Conservation (phyloP, 1,140 invertebrate genomes). For the Cyclargus thomasi region DNA sequence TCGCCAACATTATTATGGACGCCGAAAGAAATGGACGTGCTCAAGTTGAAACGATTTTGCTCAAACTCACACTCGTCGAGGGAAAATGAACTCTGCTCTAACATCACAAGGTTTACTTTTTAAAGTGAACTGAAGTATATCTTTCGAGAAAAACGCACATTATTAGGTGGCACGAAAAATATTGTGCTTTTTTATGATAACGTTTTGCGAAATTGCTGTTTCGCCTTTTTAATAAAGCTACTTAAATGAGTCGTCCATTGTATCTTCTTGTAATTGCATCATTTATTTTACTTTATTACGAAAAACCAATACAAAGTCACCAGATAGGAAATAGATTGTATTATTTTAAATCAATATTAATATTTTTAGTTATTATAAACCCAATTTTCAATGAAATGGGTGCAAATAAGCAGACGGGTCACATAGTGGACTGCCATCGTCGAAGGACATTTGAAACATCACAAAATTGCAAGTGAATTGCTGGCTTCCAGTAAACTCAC, state of each 20-base stretch:
- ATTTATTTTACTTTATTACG: neutral
- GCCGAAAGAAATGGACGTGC: slow-evolving; percentile 68
- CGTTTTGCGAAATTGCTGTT: slow-evolving; percentile 17
- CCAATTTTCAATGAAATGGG: no score
- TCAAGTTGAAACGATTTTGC: slow-evolving; percentile 53
- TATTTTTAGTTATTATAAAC: no score
- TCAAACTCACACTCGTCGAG: slow-evolving; percentile 16
- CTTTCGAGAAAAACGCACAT: slow-evolving; percentile 14
- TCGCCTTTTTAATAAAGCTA: slow-evolving; percentile 18
- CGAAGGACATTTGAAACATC: no score
- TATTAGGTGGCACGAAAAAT: slow-evolving; percentile 17
- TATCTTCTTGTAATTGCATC: slow-evolving; percentile 11
- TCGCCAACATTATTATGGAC: slow-evolving; percentile 71
- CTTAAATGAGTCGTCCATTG: slow-evolving; percentile 12
- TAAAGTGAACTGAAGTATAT: neutral
- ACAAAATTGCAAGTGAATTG: no score
- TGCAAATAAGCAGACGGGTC: no score
- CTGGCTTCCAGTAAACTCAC: no score
- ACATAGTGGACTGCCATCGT: no score
- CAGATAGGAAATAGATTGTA: no score
- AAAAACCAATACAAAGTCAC: neutral
- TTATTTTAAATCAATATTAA: no score
- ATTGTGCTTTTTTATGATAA: slow-evolving; percentile 19
- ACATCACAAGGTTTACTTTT: slow-evolving; percentile 25
- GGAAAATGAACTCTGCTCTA: slow-evolving; percentile 32